Conservation (phyloP, 1,140 invertebrate species). For the Psix sp. region DNA sequence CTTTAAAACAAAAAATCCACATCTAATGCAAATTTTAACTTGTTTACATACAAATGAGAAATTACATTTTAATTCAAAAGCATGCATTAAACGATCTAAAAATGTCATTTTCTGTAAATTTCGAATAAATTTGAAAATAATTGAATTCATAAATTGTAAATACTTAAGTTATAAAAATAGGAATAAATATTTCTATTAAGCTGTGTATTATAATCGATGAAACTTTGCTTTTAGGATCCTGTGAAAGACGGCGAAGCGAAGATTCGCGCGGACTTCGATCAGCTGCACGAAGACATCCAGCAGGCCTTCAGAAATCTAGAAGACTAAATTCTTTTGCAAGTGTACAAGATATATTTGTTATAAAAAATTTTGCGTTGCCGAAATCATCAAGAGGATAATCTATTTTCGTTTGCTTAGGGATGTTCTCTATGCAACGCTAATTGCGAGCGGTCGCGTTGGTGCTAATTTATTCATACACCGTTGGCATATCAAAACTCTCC, state of each 20-base stretch:
- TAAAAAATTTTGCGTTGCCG: conserved; percentile 38
- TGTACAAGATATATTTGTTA: conserved; percentile 51
- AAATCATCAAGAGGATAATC: conserved; percentile 53
- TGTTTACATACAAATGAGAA: not conserved
- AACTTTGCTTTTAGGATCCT: conserved; percentile 87
- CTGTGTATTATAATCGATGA: not conserved
- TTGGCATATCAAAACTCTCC: not conserved
- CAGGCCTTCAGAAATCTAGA: conserved; percentile 99
- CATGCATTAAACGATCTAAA: no score
- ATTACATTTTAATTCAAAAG: not conserved
- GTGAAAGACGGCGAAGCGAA: conserved; percentile 98
- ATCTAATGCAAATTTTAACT: no score
- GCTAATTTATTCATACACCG: conserved; percentile 38
- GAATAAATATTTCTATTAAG: conserved; percentile 13
- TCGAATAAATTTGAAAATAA: no score
- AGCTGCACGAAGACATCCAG: conserved; percentile 95
- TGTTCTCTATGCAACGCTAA: conserved; percentile 62
- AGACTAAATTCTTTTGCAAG: conserved; percentile 84
- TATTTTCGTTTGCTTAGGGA: conserved; percentile 68
- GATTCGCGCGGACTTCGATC: conserved; percentile 97
- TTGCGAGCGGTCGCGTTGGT: conserved; percentile 50
- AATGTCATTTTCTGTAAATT: no score
- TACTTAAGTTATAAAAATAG: conserved; percentile 12
- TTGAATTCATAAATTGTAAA: no score
- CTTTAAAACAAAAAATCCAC: no score